phyloP scores from a whole-genome alignment of 1,140 invertebrate species.

The Aphis craccivora region DNA sequence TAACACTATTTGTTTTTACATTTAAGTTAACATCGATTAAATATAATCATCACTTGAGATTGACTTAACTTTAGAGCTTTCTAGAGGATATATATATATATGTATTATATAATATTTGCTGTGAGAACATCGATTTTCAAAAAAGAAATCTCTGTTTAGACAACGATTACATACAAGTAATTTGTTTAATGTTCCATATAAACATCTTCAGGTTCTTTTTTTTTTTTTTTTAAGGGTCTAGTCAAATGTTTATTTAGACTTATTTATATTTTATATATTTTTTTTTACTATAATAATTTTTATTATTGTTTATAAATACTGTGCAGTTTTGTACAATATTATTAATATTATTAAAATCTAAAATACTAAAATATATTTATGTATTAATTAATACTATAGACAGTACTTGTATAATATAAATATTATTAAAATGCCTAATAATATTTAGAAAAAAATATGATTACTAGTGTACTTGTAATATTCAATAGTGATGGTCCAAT shows the following conservation, averaged over 20 bases:
- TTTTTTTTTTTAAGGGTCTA: conserved; percentile 44
- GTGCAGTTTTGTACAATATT: conserved; percentile 18
- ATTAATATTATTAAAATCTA: conserved; percentile 21
- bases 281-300: not conserved
- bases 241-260: conserved; percentile 54
- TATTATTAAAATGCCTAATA: not conserved
- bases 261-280: conserved; percentile 45
- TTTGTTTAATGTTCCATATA: not conserved
- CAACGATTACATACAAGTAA: not conserved
- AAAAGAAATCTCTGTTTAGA: not conserved
- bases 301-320: conserved; percentile 29
- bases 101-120: not conserved
- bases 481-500: conserved; percentile 34
- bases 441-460: not conserved
- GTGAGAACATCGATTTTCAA: conserved; percentile 17
- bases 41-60: conserved; percentile 4
- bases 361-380: not conserved
- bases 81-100: conserved; percentile 14
- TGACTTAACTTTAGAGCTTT: conserved; percentile 41
- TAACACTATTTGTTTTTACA: not conserved
- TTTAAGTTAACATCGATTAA: conserved; percentile 1
- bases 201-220: conserved; percentile 27
- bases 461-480: conserved; percentile 4
- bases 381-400: not conserved
- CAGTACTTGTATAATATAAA: conserved; percentile 15